Percentiles rank a stretch among this genome's conserved stretches.
phyloP scores from a whole-genome alignment of 1,140 invertebrate species.

The Halotydeus destructor region DNA sequence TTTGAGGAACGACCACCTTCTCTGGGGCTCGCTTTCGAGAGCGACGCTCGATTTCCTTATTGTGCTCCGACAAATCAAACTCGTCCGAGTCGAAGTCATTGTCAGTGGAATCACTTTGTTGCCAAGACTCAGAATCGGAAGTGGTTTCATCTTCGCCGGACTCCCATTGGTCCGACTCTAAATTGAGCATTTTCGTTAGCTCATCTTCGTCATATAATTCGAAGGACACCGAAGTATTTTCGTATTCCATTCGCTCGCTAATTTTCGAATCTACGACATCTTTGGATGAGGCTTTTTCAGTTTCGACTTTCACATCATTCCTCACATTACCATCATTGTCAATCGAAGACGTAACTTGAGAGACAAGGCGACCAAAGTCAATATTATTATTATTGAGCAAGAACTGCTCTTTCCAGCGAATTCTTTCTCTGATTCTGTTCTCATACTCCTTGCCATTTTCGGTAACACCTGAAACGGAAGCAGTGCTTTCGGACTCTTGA shows the following conservation, averaged over 20 bases:
- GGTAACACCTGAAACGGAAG: too few species aligned
- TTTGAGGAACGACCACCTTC: too few species aligned
- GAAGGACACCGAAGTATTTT: conserved; percentile 1
- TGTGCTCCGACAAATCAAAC: conserved; percentile 2
- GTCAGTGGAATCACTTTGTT: conserved; percentile 1
- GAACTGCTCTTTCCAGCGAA: conserved; percentile 6
- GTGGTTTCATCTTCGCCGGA: not conserved
- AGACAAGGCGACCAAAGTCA: not conserved
- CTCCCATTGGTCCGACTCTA: conserved; percentile 4
- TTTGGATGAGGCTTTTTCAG: conserved; percentile 4
- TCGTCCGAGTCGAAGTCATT: conserved; percentile 7
- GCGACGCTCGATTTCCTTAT: too few species aligned
- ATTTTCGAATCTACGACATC: conserved; percentile 3
- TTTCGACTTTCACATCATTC: not conserved
- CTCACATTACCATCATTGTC: not conserved
- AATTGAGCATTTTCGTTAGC: conserved; percentile 1
- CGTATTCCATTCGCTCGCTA: conserved; percentile 12
- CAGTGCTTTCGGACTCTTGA: not conserved
- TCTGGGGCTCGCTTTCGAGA: too few species aligned
- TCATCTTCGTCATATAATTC: conserved; percentile 3
- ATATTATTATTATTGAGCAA: conserved; percentile 5
- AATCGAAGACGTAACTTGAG: not conserved
- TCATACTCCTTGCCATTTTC: conserved; percentile 1
- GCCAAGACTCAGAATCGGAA: not conserved
- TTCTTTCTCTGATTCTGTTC: conserved; percentile 3